Evolutionary conservation across 2,113 vertebrate species (phyloP).

Genomic region (rat (Rattus norvegicus)): GRCr8 NC_086038.1:48728001-48728500

Average conservation of each 20-base stretch:
- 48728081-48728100: background rate
- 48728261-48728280: too few relatives aligned
- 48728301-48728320: too few relatives aligned
- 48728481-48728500: background rate
- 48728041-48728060: background rate
- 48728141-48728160: background rate
- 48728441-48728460: background rate
- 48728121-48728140: background rate
- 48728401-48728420: background rate
- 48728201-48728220: background rate
- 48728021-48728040: background rate
- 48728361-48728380: background rate
- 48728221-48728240: background rate
- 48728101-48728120: background rate
- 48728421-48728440: background rate
- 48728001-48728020: fast-evolving
- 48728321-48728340: too few relatives aligned
- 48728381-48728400: background rate
- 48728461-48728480: background rate
- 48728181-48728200: background rate
- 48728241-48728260: background rate
- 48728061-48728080: background rate
- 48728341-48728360: background rate
- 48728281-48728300: too few relatives aligned
- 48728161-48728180: background rate